Conservation (phyloP, 2,888 invertebrate genomes). For the Lottia scabra region DNA sequence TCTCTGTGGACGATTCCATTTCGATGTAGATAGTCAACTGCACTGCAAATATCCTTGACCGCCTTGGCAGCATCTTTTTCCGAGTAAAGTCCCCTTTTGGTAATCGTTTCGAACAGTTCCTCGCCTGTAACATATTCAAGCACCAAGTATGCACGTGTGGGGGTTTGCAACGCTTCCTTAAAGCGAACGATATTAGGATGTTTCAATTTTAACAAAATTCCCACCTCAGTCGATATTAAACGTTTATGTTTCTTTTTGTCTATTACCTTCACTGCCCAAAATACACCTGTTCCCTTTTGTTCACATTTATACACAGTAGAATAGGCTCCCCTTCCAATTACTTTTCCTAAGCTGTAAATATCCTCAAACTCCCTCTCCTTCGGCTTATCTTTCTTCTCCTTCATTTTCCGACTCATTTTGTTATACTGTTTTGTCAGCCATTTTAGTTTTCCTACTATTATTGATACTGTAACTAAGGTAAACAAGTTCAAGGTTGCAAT, state of each 20-base stretch:
- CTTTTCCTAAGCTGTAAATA: conserved; percentile 50
- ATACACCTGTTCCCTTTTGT: conserved; percentile 48
- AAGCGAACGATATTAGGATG: conserved; percentile 63
- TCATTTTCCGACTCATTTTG: conserved; percentile 31
- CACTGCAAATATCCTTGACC: conserved; percentile 60
- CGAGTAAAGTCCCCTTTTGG: conserved; percentile 60
- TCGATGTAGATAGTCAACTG: conserved; percentile 49
- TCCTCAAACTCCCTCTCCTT: conserved; percentile 58
- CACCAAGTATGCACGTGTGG: conserved; percentile 55
- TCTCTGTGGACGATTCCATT: conserved; percentile 55
- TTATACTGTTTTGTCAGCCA: neutral
- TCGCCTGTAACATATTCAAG: conserved; percentile 67
- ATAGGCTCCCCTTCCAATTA: conserved; percentile 61
- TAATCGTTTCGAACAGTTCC: conserved; percentile 69
- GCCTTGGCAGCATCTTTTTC: conserved; percentile 66
- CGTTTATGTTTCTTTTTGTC: conserved; percentile 63
- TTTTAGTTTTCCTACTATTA: no score
- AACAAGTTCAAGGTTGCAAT: no score
- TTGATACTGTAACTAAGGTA: no score
- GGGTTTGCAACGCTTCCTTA: conserved; percentile 65
- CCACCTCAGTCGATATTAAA: conserved; percentile 60
- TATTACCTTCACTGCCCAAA: conserved; percentile 65
- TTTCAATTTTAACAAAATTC: conserved; percentile 56
- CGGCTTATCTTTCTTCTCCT: conserved; percentile 60
- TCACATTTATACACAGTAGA: conserved; percentile 63